Base-by-base conservation (phyloP, 2,888 invertebrate species). In the Trachelus iudaicus region DNA sequence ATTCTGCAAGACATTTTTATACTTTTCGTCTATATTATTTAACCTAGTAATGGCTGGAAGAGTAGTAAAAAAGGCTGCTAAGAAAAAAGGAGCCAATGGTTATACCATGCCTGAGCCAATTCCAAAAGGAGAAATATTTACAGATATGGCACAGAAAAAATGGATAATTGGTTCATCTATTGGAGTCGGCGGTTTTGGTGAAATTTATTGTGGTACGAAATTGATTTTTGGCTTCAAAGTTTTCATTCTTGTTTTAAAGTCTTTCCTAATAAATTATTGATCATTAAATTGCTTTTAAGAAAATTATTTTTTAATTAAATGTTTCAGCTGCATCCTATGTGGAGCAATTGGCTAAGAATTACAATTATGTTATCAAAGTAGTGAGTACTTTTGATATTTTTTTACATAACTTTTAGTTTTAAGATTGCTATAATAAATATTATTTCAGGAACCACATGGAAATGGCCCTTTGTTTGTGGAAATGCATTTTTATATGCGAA, bases 391-490 rank as follows among this genome's bases (percentile, higher is more conserved):
- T 33, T 79, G 76, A 73, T 23, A 12, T 56, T 73, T 77, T 33
- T 68, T 9, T 35, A 30, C 11, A 78, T 56, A 56, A 23, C 56
- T 56, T 23, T 56, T 23, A 56, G 1, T 56, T 56, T 1, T 56
- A 23, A 6, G 31, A n/a, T 31, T 75, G 30, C 69, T 74, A 34
- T 6, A 2, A 56, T 56, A 56, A 9, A 56, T 56, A 56, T 56
- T 56, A 56, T 56, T 56, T 23, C 84, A 97, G 96, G 98, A 98
- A 92, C 98, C 98, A 13, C 95, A 96, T 90, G 95, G 94, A 80
- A 98, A 98, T 94, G 98, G 98, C 0, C 98, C 99, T 0, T 92
- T 99, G 1, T 99, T 98, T 93, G 97, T 97, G 75, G 98, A 99
- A 92, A 96, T 96, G 93, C 96, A 97, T 92, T 98, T 98, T 91